Base-by-base conservation (phyloP, 1,140 invertebrate species). In the Wasmannia auropunctata region DNA sequence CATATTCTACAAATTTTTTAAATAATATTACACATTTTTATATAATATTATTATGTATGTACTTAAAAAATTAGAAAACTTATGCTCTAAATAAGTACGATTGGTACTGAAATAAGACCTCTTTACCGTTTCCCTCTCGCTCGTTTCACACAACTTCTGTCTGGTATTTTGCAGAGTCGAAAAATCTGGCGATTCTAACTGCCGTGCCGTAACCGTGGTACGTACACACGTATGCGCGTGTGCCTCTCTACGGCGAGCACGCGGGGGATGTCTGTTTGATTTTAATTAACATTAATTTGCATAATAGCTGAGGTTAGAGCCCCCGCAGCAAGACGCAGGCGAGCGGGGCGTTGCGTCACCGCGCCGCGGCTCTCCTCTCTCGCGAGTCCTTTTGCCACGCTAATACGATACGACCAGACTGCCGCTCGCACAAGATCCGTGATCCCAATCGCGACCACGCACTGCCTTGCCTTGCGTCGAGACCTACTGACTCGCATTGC, bases 201-300 rank as follows among this genome's bases (percentile, higher is more conserved):
- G 56, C 28, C 8, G 19, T 60, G 70, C n/a, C n/a, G 34, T 25
- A 31, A 72, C 8, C 16, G 11, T 56, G 40, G 25, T 56, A n/a
- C 19, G 11, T 31, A 58, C 22, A 28, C 28, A 60, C 37, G 43
- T 56, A 37, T 56, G 75, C 28, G 46, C 37, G 28, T 54, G 40
- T 51, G 46, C 63, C 65, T 54, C 46, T 40, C 56, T 63, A n/a
- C 62, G 70, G 70, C 25, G 54, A 81, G 51, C 62, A 65, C 46
- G 63, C 60, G 76, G 84, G 81, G 76, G 84, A 91, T 84, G 91
- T 93, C 90, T 92, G 93, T 93, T 93, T 92, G 88, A 91, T 93
- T 92, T 94, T 93, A 92, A 93, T 94, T 93, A 93, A 92, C 91
- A 88, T 91, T 89, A 87, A 94, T 94, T 94, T 94, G 91, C 93